phyloP scores from a whole-genome alignment of 2,797 vertebrate species.

The Hydrophis major region DNA sequence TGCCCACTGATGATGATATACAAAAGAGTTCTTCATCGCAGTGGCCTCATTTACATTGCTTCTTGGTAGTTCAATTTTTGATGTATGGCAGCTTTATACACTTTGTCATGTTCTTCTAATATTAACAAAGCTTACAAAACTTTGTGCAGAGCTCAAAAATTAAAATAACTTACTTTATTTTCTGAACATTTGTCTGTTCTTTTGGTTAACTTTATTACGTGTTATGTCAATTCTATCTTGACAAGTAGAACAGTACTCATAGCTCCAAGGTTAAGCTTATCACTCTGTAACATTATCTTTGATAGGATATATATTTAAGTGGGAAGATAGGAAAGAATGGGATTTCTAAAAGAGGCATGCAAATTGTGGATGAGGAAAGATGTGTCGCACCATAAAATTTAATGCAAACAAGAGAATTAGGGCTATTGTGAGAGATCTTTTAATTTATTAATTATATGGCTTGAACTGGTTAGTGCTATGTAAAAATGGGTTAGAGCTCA shows the following conservation, averaged over 20 bases:
- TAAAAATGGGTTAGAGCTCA: conserved; percentile 5
- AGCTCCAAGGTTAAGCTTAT: not conserved
- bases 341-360: not conserved
- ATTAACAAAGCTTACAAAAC: not conserved
- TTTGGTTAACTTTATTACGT: not conserved
- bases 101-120: not conserved
- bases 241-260: not conserved
- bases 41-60: not conserved
- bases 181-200: not conserved
- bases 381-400: conserved; percentile 4
- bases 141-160: not conserved
- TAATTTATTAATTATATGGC: conserved; percentile 4
- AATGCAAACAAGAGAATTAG: conserved; percentile 10
- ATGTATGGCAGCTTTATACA: not conserved
- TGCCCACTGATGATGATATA: not conserved
- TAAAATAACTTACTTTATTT: not conserved
- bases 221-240: not conserved
- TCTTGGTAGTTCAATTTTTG: not conserved
- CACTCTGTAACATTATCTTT: not conserved
- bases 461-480: conserved; percentile 3
- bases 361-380: not conserved
- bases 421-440: not conserved
- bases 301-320: not conserved
- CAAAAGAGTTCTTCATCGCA: not conserved
- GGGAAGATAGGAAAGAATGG: not conserved